phyloP scores from a whole-genome alignment of 1,140 invertebrate genomes.

The Bombus affinis region DNA sequence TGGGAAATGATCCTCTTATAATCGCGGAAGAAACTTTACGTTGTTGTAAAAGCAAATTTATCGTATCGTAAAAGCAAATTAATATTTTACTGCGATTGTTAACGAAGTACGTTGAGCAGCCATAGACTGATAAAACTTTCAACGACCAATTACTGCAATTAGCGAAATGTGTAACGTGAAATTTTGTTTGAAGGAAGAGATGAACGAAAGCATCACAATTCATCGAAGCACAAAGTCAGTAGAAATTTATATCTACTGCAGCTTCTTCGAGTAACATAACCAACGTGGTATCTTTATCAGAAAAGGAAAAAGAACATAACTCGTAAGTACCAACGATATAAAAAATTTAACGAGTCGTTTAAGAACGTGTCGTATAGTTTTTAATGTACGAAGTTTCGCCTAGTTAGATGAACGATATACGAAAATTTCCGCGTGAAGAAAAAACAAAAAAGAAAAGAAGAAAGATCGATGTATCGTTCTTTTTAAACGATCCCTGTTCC shows the following conservation, averaged over 20 bases:
- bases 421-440: background rate
- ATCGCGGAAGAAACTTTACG: too few species aligned
- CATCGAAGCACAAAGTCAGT: background rate
- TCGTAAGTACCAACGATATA: background rate
- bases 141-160: background rate
- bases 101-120: background rate
- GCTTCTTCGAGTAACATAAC: background rate
- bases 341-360: background rate
- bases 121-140: background rate
- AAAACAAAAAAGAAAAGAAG: background rate
- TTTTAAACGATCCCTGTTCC: background rate
- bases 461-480: background rate
- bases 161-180: background rate
- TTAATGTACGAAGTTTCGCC: slow-evolving; percentile 22
- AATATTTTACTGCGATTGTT: background rate
- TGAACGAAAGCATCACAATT: background rate
- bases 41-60: too few species aligned
- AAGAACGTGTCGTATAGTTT: background rate
- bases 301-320: background rate
- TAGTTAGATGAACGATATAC: slow-evolving; percentile 1
- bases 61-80: background rate
- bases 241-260: background rate
- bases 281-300: background rate
- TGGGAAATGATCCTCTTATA: too few species aligned
- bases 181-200: background rate